Conservation (phyloP, 1,140 invertebrate genomes). For the Nylanderia fulva region DNA sequence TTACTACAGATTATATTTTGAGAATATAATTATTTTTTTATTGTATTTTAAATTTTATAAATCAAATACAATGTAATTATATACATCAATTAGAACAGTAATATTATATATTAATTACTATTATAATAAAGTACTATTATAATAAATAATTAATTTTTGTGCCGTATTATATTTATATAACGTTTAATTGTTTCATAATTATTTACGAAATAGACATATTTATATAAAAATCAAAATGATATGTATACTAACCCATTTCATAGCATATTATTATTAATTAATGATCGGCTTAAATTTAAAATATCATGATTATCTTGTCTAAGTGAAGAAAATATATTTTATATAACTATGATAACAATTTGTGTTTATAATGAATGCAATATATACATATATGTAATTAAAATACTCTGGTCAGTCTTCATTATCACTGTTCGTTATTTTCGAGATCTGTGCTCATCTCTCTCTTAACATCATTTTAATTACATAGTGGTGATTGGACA, state of each 20-base stretch:
- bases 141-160: background rate
- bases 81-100: too few species aligned
- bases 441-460: background rate
- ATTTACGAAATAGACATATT: background rate
- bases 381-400: slow-evolving; percentile 20
- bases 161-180: background rate
- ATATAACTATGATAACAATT: background rate
- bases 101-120: background rate
- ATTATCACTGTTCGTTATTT: slow-evolving; percentile 17
- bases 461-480: slow-evolving; percentile 39
- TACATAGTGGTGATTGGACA: background rate
- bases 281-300: background rate
- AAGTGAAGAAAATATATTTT: background rate
- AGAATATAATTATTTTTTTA: background rate
- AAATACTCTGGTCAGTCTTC: background rate
- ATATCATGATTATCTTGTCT: background rate
- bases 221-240: background rate
- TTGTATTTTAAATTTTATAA: background rate
- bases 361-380: background rate
- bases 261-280: slow-evolving; percentile 2
- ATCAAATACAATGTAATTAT: background rate
- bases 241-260: background rate
- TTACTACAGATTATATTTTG: background rate
- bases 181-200: background rate
- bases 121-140: background rate